These are phyloP conservation scores for Oreochromis mossambicus DNA, from an alignment of 2,797 vertebrate genomes.

Conservation along the genomic window DNA sequence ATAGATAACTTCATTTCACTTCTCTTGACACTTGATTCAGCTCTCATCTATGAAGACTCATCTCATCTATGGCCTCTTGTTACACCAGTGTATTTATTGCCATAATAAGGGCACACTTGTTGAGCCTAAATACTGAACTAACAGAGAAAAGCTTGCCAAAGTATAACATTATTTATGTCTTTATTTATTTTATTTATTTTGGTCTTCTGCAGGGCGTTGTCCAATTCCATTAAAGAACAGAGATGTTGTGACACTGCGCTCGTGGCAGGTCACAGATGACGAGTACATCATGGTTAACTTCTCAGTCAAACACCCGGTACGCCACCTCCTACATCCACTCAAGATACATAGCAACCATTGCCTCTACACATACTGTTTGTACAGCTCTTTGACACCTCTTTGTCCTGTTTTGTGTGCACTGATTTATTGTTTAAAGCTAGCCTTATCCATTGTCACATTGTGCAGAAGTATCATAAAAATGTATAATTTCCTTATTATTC, in stretches of 20 bases:
- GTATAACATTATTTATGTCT: not conserved
- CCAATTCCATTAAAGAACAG: conserved; percentile 74
- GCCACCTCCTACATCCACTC: not conserved
- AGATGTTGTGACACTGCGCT: conserved; percentile 79
- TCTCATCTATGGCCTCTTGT: not conserved
- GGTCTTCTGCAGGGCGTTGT: conserved; percentile 68
- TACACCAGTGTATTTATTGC: conserved; percentile 41
- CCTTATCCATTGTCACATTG: not conserved
- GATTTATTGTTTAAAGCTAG: not conserved
- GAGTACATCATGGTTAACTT: conserved; percentile 75
- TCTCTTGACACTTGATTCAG: not conserved
- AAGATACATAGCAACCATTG: not conserved
- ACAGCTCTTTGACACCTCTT: not conserved
- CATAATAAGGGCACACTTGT: conserved; percentile 18
- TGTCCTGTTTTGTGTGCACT: not conserved
- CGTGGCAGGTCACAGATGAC: conserved; percentile 72
- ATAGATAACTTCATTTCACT: too few relatives aligned
- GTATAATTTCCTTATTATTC: not conserved
- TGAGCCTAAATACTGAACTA: not conserved
- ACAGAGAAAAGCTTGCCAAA: not conserved
- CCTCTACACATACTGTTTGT: not conserved
- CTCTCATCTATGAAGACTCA: not conserved
- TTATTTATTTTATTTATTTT: not conserved
- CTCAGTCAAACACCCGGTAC: conserved; percentile 79
- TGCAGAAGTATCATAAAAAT: not conserved